These are phyloP conservation scores for Andrena fulva DNA, from an alignment of 2,888 invertebrate species.

Conservation along the genomic window DNA sequence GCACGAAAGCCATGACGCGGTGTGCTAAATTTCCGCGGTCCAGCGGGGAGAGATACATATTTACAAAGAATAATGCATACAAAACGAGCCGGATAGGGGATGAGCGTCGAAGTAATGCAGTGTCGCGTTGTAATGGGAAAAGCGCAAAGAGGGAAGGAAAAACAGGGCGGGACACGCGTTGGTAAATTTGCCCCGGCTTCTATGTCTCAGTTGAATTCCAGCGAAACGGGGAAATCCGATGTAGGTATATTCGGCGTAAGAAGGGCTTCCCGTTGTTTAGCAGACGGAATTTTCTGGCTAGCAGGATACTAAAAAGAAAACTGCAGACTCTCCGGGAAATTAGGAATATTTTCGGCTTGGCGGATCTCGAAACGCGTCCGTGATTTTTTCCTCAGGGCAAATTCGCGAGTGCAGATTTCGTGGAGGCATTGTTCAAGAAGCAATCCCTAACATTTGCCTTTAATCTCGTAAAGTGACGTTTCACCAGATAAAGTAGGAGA, in stretches of 20 bases:
- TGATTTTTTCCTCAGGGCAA: neutral
- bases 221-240: constrained; percentile 43
- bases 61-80: constrained; percentile 70
- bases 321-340: neutral
- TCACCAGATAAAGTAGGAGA: neutral
- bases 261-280: neutral
- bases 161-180: constrained; percentile 13
- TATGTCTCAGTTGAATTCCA: constrained; percentile 63
- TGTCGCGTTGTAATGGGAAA: constrained; percentile 62
- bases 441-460: neutral
- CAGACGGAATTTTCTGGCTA: neutral
- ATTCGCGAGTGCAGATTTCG: neutral
- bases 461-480: neutral
- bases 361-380: neutral
- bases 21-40: constrained; percentile 46
- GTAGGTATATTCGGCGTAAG: constrained; percentile 8
- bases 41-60: constrained; percentile 43
- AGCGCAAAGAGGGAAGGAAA: constrained; percentile 41
- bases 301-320: neutral
- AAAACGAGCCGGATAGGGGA: constrained; percentile 57
- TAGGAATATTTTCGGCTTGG: neutral
- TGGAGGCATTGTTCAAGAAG: neutral
- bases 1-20: constrained; percentile 14
- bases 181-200: constrained; percentile 14
- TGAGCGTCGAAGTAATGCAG: constrained; percentile 52